These are phyloP conservation scores for Euthynnus affinis DNA, from an alignment of 2,797 vertebrate genomes.

Conservation along the genomic window DNA sequence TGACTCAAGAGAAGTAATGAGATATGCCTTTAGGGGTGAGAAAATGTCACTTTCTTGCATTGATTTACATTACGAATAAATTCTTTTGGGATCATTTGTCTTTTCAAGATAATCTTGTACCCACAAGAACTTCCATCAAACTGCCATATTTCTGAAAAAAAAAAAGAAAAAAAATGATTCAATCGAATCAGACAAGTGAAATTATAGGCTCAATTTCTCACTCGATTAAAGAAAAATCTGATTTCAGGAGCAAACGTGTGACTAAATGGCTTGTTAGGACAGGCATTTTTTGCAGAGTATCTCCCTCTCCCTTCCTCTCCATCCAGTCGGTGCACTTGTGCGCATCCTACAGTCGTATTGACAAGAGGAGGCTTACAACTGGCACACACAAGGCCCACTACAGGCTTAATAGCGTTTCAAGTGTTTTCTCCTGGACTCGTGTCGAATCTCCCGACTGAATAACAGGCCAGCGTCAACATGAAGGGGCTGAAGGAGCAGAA, in stretches of 20 bases:
- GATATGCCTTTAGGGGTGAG: neutral
- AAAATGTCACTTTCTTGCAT: neutral
- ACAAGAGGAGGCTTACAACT: conserved; percentile 75
- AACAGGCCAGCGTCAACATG: conserved; percentile 66
- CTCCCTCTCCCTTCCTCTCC: conserved; percentile 63
- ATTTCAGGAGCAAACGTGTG: conserved; percentile 1
- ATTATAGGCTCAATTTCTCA: conserved; percentile 8
- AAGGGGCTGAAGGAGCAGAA: conserved; percentile 39
- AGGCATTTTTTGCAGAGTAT: conserved; percentile 57
- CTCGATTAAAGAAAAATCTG: conserved; percentile 13
- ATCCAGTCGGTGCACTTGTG: conserved; percentile 72
- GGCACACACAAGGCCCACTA: conserved; percentile 78
- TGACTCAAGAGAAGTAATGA: neutral
- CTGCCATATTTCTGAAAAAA: neutral
- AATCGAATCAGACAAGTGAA: neutral
- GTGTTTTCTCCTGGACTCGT: conserved; percentile 81
- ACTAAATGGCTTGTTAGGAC: conserved; percentile 1
- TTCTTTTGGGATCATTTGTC: neutral
- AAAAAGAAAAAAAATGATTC: neutral
- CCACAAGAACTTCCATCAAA: neutral
- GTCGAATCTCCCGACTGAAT: conserved; percentile 74
- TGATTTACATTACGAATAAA: neutral
- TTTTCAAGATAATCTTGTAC: neutral
- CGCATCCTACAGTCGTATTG: conserved; percentile 74
- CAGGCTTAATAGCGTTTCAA: conserved; percentile 85